Evolutionary conservation across 2,113 vertebrate species (phyloP).

Genomic region (Gallinago undulata): DNA sequence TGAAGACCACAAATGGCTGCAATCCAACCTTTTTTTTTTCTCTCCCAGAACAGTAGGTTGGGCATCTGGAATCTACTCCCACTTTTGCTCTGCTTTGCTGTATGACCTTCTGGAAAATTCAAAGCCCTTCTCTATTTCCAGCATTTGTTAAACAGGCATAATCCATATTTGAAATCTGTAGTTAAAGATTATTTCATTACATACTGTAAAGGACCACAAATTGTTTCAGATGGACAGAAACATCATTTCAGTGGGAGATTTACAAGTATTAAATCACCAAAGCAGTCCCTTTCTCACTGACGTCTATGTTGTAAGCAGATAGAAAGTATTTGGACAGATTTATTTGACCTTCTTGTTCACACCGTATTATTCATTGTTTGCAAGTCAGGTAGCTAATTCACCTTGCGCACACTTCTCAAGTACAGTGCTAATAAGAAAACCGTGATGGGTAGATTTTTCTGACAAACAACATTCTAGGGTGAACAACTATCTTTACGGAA

Average conservation of each 20-base stretch:
- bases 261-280: not conserved
- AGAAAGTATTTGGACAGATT: not conserved
- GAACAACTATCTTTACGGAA: not conserved
- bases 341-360: not conserved
- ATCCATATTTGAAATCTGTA: not conserved
- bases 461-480: not conserved
- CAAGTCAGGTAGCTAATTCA: not conserved
- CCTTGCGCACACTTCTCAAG: not conserved
- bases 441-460: not conserved
- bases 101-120: not conserved
- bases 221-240: not conserved
- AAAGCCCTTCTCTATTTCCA: not conserved
- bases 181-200: not conserved
- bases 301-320: not conserved
- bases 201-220: not conserved
- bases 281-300: not conserved
- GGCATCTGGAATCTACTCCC: not conserved
- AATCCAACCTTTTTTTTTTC: not conserved
- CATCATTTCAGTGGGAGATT: not conserved
- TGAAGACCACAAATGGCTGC: constrained; percentile 13
- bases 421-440: not conserved
- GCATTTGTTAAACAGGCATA: not conserved
- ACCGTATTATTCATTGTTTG: constrained; percentile 16
- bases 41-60: not conserved
- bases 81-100: not conserved